These are phyloP conservation scores for Hestina assimilis DNA, from an alignment of 1,140 invertebrate genomes.

Conservation along the genomic window DNA sequence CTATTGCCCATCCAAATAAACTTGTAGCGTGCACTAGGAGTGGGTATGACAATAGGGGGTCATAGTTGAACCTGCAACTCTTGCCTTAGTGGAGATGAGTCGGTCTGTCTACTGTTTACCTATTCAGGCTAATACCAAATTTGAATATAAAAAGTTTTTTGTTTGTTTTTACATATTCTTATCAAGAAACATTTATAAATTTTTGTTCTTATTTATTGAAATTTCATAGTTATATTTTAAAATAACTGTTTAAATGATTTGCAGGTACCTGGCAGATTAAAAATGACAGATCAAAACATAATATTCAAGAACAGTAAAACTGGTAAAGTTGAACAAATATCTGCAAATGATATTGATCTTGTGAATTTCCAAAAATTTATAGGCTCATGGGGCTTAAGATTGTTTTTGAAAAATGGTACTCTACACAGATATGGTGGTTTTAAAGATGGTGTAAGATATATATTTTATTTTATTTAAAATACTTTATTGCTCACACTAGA, in stretches of 20 bases:
- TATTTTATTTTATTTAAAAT: not conserved
- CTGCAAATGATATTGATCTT: conserved; percentile 90
- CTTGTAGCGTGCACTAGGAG: no score
- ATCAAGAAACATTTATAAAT: no score
- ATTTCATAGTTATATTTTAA: no score
- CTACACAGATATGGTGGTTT: conserved; percentile 96
- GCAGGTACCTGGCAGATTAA: conserved; percentile 91
- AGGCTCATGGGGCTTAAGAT: conserved; percentile 91
- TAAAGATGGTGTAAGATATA: conserved; percentile 89
- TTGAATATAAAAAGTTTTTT: no score
- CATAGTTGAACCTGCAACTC: no score
- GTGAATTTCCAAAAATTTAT: conserved; percentile 96
- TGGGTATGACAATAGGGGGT: no score
- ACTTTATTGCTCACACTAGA: not conserved
- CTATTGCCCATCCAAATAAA: no score
- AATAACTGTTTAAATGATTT: conserved; percentile 15
- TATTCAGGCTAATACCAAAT: no score
- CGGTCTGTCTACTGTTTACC: no score
- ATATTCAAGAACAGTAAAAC: conserved; percentile 98
- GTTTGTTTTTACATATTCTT: not conserved
- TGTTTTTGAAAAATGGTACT: conserved; percentile 94
- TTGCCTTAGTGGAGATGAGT: no score
- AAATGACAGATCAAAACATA: conserved; percentile 94
- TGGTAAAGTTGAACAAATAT: conserved; percentile 96
- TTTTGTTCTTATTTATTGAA: no score